Base-by-base conservation (phyloP, 2,888 invertebrate genomes). In the Holacanthella duospinosa region DNA sequence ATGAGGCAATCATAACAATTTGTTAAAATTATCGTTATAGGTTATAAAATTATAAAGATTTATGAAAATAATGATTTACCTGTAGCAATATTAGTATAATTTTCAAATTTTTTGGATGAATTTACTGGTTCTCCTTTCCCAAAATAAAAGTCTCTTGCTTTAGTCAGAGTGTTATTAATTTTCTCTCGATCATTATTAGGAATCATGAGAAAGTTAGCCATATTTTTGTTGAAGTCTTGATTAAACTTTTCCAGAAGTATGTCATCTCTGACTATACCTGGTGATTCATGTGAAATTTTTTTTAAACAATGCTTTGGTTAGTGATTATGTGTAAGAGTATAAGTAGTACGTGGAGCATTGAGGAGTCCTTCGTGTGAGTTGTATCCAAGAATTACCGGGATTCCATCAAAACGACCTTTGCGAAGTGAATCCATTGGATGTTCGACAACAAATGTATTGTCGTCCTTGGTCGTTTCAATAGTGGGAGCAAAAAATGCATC, bases 351-450 rank as follows among this genome's bases (percentile, higher is more conserved):
- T 55, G 28, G 9, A 6, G 55, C 9, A 6, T 6, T 29, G 12
- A 55, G 27, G 4, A 55, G 55, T 55, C 55, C 55, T 29, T 55
- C 55, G 27, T 55, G 55, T 9, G 55, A 55, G 16, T 27, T 55
- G 27, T 29, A 55, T 27, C 55, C 55, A 6, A 29, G 16, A 12
- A 55, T 12, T 6, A 27, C 6, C 25, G 55, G 55, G 16, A 27
- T 21, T 4, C 25, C 29, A 3, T 9, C 16, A 6, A 6, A 26
- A 4, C 27, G 29, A 9, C 55, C 55, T 29, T 55, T 55, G 25
- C 29, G 6, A 16, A 55, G 9, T 12, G 29, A 29, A 4, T 55
- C 55, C 6, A 55, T 4, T 3, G 55, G 55, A 16, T 27, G 29
- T 27, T 55, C 29, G 16, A 6, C 19, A 6, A 55, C 29, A 55